Evolutionary conservation across 2,797 vertebrate species (phyloP), one percentile per base, ranked within the genome.

Genomic region (Melanotaenia trifasciata): DNA sequence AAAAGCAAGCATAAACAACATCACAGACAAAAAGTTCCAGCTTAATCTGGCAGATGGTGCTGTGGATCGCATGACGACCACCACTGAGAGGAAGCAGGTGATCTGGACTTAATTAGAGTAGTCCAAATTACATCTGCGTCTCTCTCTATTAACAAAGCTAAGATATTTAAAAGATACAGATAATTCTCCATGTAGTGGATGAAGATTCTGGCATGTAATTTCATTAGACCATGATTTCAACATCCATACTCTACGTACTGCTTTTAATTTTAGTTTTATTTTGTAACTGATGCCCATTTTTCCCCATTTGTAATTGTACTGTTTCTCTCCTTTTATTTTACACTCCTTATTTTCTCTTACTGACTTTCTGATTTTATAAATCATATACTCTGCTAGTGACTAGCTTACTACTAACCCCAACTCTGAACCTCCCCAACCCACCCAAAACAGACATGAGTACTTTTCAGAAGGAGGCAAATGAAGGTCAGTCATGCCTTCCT

Each of bases 1-100:
- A 88, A 81, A 85, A 73, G 69, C 63, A 36, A 86, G 62, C 38
- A 85, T 68, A 81, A 89, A 88, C 72, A 84, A 66, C 61, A 70
- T 59, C 53, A 24, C 66, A 40, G 56, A 78, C 56, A 38, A n/a
- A 56, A 9, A 68, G 64, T 87, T 82, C 62, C 58, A 53, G 11
- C 9, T 40, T 7, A 35, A 58, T 43, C 47, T 72, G 22, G 85
- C 78, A 90, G 88, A 85, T 81, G 88, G 84, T 63, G 77, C 84
- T 86, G 76, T 80, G 72, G 36, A 58, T 65, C 79, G 64, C 30
- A 2, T 50, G 38, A 82, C 73, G 67, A 81, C 66, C 58, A 72
- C 61, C 67, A 74, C 54, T 67, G 5, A n/a, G 64, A 9, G 24
- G 24, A 14, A 43, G 14, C 22, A 40, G 61, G 64, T 75, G 60